Percentiles rank a stretch among this genome's conserved stretches.
These are phyloP conservation scores for Scomber scombrus DNA, from an alignment of 2,113 vertebrate species.

Conservation along the genomic window DNA sequence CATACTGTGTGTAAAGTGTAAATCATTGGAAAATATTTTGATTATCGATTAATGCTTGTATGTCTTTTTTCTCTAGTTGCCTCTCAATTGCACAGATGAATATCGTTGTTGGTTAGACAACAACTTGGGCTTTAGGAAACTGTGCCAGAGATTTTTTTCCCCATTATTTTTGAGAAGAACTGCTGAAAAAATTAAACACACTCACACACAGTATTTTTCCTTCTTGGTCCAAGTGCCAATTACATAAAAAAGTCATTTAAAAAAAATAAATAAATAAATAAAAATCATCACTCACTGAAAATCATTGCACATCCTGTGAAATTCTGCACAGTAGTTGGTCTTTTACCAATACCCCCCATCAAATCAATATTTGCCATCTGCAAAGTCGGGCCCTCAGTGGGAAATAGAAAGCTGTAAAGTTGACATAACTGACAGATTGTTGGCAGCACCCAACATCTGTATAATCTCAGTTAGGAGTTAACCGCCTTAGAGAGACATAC, in stretches of 20 bases:
- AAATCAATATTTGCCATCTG: constrained; percentile 48
- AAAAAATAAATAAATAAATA: too few species aligned
- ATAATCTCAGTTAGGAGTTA: constrained; percentile 31
- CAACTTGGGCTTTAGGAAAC: not conserved
- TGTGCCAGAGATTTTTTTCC: not conserved
- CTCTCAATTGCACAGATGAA: not conserved
- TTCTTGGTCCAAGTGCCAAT: not conserved
- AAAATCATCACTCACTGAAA: not conserved
- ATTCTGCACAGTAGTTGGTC: constrained; percentile 36
- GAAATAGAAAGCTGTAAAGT: constrained; percentile 45
- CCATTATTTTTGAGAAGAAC: not conserved
- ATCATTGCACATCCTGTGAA: not conserved
- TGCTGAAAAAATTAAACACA: not conserved
- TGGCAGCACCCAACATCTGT: constrained; percentile 57
- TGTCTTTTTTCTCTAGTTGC: not conserved
- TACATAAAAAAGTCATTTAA: not conserved
- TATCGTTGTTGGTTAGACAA: not conserved
- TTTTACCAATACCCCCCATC: constrained; percentile 12
- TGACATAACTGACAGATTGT: constrained; percentile 65
- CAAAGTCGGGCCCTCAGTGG: constrained; percentile 1
- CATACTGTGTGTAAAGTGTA: not conserved
- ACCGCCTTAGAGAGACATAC: constrained; percentile 24
- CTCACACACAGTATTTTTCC: not conserved
- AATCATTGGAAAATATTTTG: not conserved
- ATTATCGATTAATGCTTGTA: not conserved